Evolutionary conservation across 2,888 invertebrate genomes (phyloP).

Genomic region (Macroteleia sp.): DNA sequence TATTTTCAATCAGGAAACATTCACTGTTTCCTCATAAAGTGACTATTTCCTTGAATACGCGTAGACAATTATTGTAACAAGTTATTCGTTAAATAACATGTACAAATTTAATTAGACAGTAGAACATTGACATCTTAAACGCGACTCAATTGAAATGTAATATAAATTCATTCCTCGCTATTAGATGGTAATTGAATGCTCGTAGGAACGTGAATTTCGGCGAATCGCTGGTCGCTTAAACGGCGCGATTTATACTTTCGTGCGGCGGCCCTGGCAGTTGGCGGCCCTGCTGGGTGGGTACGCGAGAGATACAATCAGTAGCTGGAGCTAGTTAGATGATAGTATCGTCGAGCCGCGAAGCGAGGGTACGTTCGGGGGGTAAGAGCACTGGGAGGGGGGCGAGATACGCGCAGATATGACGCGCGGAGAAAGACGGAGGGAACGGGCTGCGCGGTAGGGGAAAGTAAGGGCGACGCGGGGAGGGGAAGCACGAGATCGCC

Average conservation of each 20-base stretch:
- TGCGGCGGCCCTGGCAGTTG: slow-evolving; percentile 67
- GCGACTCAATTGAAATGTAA: slow-evolving; percentile 7
- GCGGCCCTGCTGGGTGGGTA: slow-evolving; percentile 79
- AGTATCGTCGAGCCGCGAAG: slow-evolving; percentile 83
- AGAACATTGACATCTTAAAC: no score
- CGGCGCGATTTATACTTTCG: slow-evolving; percentile 66
- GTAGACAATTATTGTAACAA: no score
- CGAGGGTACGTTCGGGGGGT: slow-evolving; percentile 72
- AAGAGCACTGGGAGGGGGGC: slow-evolving; percentile 61
- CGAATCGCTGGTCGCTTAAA: slow-evolving; percentile 17
- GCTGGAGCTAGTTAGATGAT: slow-evolving; percentile 87
- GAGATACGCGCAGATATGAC: slow-evolving; percentile 72
- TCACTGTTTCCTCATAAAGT: no score
- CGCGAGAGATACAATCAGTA: slow-evolving; percentile 85
- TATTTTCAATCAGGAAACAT: no score
- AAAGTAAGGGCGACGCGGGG: slow-evolving; percentile 77
- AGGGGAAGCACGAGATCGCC: slow-evolving; percentile 85
- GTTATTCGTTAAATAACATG: no score
- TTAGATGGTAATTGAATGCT: slow-evolving; percentile 15
- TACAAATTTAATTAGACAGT: no score
- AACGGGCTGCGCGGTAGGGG: slow-evolving; percentile 62
- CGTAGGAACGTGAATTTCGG: slow-evolving; percentile 7
- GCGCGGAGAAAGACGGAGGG: slow-evolving; percentile 67
- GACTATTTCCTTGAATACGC: no score
- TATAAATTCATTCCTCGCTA: slow-evolving; percentile 18